Conservation (phyloP, 1,140 invertebrate genomes). For the Plectrocnemia conspersa region DNA sequence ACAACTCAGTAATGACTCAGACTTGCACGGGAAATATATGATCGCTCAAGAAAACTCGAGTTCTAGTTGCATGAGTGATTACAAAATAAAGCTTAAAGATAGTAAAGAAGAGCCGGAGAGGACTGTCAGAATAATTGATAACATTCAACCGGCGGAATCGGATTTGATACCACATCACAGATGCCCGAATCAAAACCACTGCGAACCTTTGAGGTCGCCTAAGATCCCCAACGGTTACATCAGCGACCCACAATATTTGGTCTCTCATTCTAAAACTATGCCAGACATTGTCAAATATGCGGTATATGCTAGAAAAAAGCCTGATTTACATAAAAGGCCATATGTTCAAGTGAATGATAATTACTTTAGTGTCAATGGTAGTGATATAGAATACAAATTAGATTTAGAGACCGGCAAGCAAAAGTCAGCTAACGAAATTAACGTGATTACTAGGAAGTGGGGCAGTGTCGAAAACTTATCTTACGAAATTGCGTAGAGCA, state of each 20-base stretch:
- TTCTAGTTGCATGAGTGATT: constrained; percentile 6
- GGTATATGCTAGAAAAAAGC: constrained; percentile 11
- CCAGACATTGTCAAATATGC: constrained; percentile 32
- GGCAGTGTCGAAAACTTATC: constrained; percentile 31
- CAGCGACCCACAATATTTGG: background rate
- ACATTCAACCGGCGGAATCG: constrained; percentile 12
- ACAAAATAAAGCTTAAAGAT: background rate
- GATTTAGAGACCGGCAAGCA: background rate
- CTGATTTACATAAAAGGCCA: background rate
- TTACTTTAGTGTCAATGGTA: background rate
- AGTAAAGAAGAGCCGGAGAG: constrained; percentile 1
- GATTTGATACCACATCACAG: constrained; percentile 30
- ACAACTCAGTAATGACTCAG: constrained; percentile 24
- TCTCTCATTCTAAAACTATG: constrained; percentile 31
- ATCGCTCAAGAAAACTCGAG: constrained; percentile 9
- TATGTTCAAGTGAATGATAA: background rate
- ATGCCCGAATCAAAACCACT: constrained; percentile 26
- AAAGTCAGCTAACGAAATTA: background rate
- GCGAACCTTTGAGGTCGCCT: background rate
- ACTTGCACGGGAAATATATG: constrained; percentile 8
- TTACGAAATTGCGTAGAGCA: constrained; percentile 6
- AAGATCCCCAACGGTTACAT: background rate
- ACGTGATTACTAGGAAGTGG: constrained; percentile 22
- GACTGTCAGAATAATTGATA: constrained; percentile 13
- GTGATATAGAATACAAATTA: constrained; percentile 8